Evolutionary conservation across 1,140 invertebrate genomes (phyloP), one percentile per base, ranked within the genome.

Genomic region (Telenomus remus): DNA sequence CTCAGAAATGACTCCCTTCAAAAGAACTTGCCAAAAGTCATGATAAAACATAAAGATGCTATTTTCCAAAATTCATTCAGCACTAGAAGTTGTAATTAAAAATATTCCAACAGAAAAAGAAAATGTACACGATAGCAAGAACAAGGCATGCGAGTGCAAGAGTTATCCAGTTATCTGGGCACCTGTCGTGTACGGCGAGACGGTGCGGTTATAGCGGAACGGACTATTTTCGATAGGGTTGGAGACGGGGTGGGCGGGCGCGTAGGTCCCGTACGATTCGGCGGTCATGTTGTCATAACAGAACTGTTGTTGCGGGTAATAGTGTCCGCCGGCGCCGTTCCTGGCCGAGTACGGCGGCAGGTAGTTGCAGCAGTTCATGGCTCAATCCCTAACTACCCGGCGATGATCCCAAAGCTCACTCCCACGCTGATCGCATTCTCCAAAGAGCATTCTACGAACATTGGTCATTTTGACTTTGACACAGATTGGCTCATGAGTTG

Each of bases 351-450:
- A 89, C 12, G 87, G 83, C 69, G 87, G 87, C 78, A 89, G 83
- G 79, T 89, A 90, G 64, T 90, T 90, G 80, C 89, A 90, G 80
- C 89, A 90, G 84, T 90, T 86, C 89, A 90, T 90, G 19, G 19
- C 6, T 27, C 19, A 27, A 27, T 1, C 6, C 2, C 19, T 1
- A 6, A 27, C 19, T 1, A 3, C 19, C 19, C 6, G 19, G 19
- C 6, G 19, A 27, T 27, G 19, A 27, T 27, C 6, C 6, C 2
- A 27, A 27, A 3, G 2, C 19, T 27, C 2, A 6, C 19, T 1
- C 19, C 19, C 6, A 27, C 1, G 19, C 19, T 27, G 19, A 3
- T 27, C 19, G 19, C 66, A 70, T 57, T 70, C 57, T 33, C 53
- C 51, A 13, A 51, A 27, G 34, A 46, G 15, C 34, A 55, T 35